phyloP scores from a whole-genome alignment of 2,113 vertebrate genomes.

The Dendrocopos noguchii region DNA sequence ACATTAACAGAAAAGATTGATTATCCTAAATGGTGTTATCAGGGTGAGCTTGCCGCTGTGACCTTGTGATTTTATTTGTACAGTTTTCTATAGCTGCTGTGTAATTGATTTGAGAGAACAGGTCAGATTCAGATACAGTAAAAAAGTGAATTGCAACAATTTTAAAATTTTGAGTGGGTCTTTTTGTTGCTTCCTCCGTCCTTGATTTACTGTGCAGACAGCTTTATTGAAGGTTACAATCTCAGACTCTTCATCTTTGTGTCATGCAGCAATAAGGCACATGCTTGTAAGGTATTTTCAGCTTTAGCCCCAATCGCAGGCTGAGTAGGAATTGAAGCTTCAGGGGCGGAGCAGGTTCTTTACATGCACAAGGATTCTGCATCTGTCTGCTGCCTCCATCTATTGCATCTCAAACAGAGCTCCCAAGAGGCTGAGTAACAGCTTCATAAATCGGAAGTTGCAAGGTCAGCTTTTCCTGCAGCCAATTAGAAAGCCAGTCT shows the following conservation, averaged over 20 bases:
- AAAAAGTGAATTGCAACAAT: background rate
- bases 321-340: background rate
- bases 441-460: constrained; percentile 51
- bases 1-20: background rate
- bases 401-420: background rate
- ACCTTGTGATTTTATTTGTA: background rate
- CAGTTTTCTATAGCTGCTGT: background rate
- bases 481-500: constrained; percentile 11
- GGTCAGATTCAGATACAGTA: background rate
- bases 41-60: background rate
- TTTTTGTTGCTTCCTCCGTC: background rate
- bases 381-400: constrained; percentile 5
- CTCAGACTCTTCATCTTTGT: background rate
- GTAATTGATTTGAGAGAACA: background rate
- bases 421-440: constrained; percentile 37
- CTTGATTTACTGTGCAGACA: background rate
- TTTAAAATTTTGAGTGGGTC: background rate
- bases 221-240: constrained; percentile 1
- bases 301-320: background rate
- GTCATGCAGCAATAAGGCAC: background rate
- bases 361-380: background rate
- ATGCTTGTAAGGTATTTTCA: background rate
- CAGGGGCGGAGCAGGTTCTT: constrained; percentile 25
- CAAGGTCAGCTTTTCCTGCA: constrained; percentile 33
- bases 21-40: constrained; percentile 7